Evolutionary conservation across 2,888 invertebrate genomes (phyloP), one percentile per base, ranked within the genome.

Genomic region (Ctenicera cuprea): DNA sequence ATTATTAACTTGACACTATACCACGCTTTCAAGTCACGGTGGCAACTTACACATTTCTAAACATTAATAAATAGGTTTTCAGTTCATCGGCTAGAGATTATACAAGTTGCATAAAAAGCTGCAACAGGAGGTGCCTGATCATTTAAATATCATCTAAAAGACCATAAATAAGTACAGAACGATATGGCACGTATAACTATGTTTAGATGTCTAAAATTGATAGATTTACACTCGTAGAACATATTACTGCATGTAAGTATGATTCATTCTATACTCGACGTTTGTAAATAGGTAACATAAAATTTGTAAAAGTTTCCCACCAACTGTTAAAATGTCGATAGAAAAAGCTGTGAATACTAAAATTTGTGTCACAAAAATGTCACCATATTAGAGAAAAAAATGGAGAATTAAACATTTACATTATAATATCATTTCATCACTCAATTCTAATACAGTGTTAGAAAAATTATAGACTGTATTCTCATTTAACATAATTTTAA

Each of bases 331-430:
- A 45, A 45, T 45, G 45, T 45, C 45, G 45, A 45, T 18, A 18
- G 33, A 26, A 52, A 50, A 52, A 18, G 3, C 22, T 22, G 52
- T 26, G 52, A 52, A 52, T 52, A 52, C 12, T 52, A 52, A 52
- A 52, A 52, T 52, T 52, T n/a, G 52, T 52, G 52, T 26, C 52
- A 52, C 52, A 12, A 12, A 52, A 52, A 52, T 50, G 52, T 52
- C 26, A 52, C 50, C 50, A 50, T 12, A 43, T 43, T 43, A 43
- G n/a, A 14, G 14, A 43, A 14, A 43, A 43, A n/a, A 11, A 12
- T 43, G 41, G 14, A 43, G 38, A 12, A 38, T 1, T 1, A 3
- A n/a, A 38, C 1, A n/a, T 38, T 38, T 38, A 11, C 26, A 26
- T 5, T 3, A 26, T 26, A 26, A 26, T n/a, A n/a, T n/a, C n/a